phyloP scores from a whole-genome alignment of 2,797 vertebrate genomes.

The Hyperoplus immaculatus region DNA sequence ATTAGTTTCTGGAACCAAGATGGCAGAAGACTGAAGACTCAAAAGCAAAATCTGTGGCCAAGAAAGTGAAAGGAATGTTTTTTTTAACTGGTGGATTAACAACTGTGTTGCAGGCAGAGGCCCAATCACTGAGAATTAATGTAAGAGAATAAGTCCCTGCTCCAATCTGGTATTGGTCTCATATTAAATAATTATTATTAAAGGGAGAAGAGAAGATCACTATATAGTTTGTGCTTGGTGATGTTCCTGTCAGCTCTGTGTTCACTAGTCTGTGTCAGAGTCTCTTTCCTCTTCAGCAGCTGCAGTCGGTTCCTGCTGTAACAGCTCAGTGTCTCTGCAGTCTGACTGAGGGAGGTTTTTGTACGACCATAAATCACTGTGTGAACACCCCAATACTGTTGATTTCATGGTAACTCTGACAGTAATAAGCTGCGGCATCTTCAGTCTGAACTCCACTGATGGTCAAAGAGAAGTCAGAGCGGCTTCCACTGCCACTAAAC shows the following conservation, averaged over 20 bases:
- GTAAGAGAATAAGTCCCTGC: no score
- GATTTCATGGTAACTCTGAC: fast-evolving
- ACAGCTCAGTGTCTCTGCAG: background rate
- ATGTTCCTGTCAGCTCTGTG: background rate
- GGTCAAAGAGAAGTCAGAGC: conserved; percentile 45
- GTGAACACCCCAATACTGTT: fast-evolving
- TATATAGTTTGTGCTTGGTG: background rate
- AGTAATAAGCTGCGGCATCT: conserved; percentile 69
- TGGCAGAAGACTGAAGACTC: no score
- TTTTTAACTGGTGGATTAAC: no score
- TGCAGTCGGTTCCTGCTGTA: background rate
- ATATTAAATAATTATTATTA: no score
- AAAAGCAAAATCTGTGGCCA: no score
- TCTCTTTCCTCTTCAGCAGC: conserved; percentile 5
- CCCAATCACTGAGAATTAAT: no score
- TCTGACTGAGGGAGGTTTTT: conserved; percentile 35
- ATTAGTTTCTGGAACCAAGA: no score
- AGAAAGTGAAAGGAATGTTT: no score
- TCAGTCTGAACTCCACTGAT: conserved; percentile 57
- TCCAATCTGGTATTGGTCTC: no score
- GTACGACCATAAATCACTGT: conserved; percentile 15
- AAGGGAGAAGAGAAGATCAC: no score
- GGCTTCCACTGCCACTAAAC: conserved; percentile 55
- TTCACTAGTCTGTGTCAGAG: background rate
- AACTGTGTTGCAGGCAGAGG: no score